Evolutionary conservation across 2,888 invertebrate genomes (phyloP).

Genomic region (Nesidiocoris tenuis): DNA sequence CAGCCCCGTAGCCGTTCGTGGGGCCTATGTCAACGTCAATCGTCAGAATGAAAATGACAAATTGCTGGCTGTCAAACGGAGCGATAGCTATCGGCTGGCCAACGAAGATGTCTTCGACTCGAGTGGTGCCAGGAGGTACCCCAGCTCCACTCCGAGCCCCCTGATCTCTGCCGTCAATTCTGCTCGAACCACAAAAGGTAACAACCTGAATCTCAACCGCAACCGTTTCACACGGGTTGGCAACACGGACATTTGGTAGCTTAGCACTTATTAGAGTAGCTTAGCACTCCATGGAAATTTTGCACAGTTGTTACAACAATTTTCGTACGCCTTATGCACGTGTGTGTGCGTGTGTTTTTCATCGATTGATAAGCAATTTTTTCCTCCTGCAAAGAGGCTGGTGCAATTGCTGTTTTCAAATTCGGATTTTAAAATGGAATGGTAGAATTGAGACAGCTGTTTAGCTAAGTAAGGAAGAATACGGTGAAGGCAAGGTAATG

Average conservation of each 20-base stretch:
- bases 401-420: no score
- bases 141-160: constrained; percentile 55
- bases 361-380: background rate
- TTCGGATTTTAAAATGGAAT: no score
- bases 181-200: constrained; percentile 65
- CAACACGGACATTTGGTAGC: constrained; percentile 76
- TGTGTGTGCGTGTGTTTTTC: background rate
- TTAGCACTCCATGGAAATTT: no score
- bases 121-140: constrained; percentile 53
- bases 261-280: background rate
- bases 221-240: constrained; percentile 55
- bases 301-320: no score
- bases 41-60: constrained; percentile 59
- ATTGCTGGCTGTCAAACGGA: constrained; percentile 66
- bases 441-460: no score
- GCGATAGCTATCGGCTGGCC: constrained; percentile 81
- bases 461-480: no score
- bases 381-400: no score
- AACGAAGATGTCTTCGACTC: constrained; percentile 60
- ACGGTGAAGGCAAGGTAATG: no score
- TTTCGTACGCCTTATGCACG: background rate
- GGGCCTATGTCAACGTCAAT: constrained; percentile 50
- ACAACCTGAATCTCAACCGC: constrained; percentile 53
- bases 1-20: constrained; percentile 48
- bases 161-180: constrained; percentile 53